These are phyloP conservation scores for Erinaceus europaeus DNA, from an alignment of 2,113 vertebrate genomes.

Conservation along the genomic window DNA sequence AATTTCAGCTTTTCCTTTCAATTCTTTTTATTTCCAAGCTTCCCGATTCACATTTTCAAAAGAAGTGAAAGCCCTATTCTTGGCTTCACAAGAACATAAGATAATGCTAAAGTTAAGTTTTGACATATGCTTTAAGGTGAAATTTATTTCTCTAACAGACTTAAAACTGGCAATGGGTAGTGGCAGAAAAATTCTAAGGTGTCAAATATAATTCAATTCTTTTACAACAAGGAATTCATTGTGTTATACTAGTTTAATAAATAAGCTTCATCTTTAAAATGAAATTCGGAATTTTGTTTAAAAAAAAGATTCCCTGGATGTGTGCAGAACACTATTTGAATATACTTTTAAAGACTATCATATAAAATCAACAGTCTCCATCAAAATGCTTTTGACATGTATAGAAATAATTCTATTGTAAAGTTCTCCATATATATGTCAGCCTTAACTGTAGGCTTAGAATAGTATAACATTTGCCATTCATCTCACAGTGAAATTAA, in stretches of 20 bases:
- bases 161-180: not conserved
- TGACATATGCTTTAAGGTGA: not conserved
- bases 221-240: not conserved
- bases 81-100: not conserved
- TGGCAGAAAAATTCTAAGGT: not conserved
- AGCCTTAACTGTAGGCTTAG: not conserved
- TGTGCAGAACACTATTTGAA: not conserved
- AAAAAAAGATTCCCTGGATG: not conserved
- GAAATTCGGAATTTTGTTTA: not conserved
- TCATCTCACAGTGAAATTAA: not conserved
- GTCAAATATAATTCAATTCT: not conserved
- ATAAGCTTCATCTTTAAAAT: not conserved
- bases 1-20: not conserved
- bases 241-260: not conserved
- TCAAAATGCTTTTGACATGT: not conserved
- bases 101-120: not conserved
- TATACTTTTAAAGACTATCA: not conserved
- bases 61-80: not conserved
- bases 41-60: not conserved
- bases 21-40: not conserved
- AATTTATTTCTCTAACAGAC: not conserved
- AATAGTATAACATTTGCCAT: not conserved
- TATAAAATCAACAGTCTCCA: not conserved
- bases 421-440: not conserved
- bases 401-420: not conserved